A percentile compares a stretch with the other conserved stretches of the same genome.
phyloP scores from a whole-genome alignment of 2,888 invertebrate genomes.

The Agonopterix subpropinquella region DNA sequence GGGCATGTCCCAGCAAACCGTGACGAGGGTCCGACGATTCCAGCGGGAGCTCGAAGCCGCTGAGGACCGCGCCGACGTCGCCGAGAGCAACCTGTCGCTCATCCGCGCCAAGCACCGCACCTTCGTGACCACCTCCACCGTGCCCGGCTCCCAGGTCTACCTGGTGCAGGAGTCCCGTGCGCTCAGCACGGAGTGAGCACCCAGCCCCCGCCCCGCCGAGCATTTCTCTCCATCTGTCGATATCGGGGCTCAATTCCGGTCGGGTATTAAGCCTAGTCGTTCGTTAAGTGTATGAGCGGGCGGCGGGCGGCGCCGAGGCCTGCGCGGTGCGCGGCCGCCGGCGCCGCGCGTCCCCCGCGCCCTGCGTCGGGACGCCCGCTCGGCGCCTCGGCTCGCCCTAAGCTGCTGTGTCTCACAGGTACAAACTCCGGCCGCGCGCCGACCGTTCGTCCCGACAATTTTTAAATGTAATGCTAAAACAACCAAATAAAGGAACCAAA shows the following conservation, averaged over 20 bases:
- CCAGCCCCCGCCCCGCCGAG: conserved; percentile 42
- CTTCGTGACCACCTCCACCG: conserved; percentile 95
- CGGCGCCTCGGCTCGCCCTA: conserved; percentile 61
- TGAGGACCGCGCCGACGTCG: conserved; percentile 96
- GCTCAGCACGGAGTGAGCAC: conserved; percentile 67
- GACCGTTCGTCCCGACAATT: conserved; percentile 47
- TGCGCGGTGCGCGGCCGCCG: conserved; percentile 14
- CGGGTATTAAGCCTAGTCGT: conserved; percentile 73
- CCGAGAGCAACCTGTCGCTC: conserved; percentile 94
- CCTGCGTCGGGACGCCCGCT: conserved; percentile 59
- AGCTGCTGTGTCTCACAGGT: conserved; percentile 61
- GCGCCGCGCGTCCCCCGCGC: conserved; percentile 21
- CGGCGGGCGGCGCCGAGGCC: conserved; percentile 35
- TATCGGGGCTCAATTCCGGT: conserved; percentile 67
- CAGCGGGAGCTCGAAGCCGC: conserved; percentile 98
- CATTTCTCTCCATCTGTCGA: conserved; percentile 58
- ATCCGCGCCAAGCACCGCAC: conserved; percentile 99
- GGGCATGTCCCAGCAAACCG: conserved; percentile 93
- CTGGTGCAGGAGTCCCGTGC: conserved; percentile 90
- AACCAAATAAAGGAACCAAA: conserved; percentile 70
- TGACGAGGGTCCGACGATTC: conserved; percentile 98
- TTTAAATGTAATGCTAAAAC: conserved; percentile 52
- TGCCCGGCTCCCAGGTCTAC: conserved; percentile 94
- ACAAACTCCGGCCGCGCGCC: conserved; percentile 53
- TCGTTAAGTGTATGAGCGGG: conserved; percentile 53